Evolutionary conservation across 2,113 vertebrate species (phyloP).

Genomic region (Tyto alba): DNA sequence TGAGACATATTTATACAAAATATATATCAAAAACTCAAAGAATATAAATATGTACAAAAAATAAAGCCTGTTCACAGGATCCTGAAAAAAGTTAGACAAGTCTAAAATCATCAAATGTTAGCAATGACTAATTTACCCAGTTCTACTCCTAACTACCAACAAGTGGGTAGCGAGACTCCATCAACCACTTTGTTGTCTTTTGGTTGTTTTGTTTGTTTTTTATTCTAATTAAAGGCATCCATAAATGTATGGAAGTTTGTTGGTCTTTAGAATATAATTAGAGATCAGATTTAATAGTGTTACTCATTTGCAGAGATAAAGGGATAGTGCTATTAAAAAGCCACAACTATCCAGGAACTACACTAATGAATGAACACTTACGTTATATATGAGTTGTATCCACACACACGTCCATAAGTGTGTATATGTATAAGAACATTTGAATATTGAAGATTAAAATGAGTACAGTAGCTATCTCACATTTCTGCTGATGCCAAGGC

Average conservation of each 20-base stretch:
- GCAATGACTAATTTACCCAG: not conserved
- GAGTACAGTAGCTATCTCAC: not conserved
- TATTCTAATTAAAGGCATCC: not conserved
- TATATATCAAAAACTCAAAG: not conserved
- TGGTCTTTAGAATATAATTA: not conserved
- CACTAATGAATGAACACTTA: not conserved
- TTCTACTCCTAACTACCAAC: not conserved
- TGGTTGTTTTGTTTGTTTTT: not conserved
- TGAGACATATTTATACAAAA: not conserved
- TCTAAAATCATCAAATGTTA: not conserved
- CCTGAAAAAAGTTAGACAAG: not conserved
- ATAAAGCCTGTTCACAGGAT: not conserved
- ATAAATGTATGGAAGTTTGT: not conserved
- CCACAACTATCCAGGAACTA: not conserved
- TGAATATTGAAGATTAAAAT: not conserved
- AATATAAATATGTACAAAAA: not conserved
- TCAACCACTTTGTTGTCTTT: not conserved
- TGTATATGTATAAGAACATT: not conserved
- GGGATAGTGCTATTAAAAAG: not conserved
- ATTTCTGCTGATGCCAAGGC: not conserved
- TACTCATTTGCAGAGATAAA: not conserved
- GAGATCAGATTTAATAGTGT: not conserved
- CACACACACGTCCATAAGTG: not conserved
- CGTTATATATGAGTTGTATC: not conserved
- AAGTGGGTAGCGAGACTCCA: not conserved